Conservation (phyloP, 2,888 invertebrate species). For the Anthophora plumipes region DNA sequence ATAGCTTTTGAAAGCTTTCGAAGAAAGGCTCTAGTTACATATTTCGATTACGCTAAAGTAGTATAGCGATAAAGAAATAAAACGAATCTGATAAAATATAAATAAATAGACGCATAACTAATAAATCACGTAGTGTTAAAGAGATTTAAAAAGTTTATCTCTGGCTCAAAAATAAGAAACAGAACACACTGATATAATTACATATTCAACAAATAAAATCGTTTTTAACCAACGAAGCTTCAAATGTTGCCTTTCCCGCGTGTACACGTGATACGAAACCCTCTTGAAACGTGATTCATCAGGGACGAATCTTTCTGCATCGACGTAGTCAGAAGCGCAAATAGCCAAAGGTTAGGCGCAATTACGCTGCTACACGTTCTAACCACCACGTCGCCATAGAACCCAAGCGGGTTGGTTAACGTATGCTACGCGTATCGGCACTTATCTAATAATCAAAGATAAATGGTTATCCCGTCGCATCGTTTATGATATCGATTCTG, state of each 20-base stretch:
- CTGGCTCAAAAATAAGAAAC: too few species aligned
- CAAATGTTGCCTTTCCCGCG: not conserved
- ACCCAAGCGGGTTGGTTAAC: not conserved
- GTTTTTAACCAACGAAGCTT: too few species aligned
- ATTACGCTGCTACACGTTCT: slow-evolving; percentile 2
- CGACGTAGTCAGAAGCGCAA: not conserved
- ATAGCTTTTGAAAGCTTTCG: too few species aligned
- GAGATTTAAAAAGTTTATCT: too few species aligned
- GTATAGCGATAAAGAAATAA: too few species aligned
- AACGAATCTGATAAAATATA: too few species aligned
- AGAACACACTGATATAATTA: too few species aligned
- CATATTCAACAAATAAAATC: too few species aligned
- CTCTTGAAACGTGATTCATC: not conserved
- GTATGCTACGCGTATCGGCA: slow-evolving; percentile 31
- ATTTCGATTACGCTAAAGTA: too few species aligned
- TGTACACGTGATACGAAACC: not conserved
- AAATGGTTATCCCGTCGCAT: slow-evolving; percentile 40
- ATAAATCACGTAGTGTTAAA: too few species aligned
- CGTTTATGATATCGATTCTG: slow-evolving; percentile 53
- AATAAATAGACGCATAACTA: too few species aligned
- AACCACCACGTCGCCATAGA: not conserved
- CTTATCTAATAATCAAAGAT: slow-evolving; percentile 58
- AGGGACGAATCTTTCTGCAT: not conserved
- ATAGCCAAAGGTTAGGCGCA: not conserved
- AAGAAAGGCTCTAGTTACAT: too few species aligned